Evolutionary conservation across 2,113 vertebrate genomes (phyloP), one percentile per base, ranked within the genome.

Genomic region (Suricata suricatta): DNA sequence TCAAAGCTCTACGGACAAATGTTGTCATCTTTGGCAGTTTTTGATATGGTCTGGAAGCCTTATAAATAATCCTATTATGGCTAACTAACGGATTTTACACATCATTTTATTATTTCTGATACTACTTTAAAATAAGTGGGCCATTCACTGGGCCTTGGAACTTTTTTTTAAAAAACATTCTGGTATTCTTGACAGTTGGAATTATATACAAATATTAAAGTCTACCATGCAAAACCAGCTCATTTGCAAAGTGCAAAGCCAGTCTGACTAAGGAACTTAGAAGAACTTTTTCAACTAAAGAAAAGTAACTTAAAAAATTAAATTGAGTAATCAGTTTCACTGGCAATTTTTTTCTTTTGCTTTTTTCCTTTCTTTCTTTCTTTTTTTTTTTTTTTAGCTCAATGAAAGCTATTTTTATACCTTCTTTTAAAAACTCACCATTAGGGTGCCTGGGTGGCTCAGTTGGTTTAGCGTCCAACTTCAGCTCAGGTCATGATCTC

Each of bases 91-190:
- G 29, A 91, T 96, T 90, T 81, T 47, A 63, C 17, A 66, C 3
- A 29, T 44, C 44, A 85, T 93, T 93, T 90, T 80, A 85, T 88
- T 96, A 77, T 95, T 96, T 96, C 41, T 90, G 77, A 69, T 96
- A 66, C n/a, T 47, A 63, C 60, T 89, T 93, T 44, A 88, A 88
- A 96, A 74, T 89, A 63, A 96, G 38, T 60, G 71, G 64, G 52
- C 29, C 19, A 35, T 94, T 63, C 10, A 71, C n/a, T 88, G 50
- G 57, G 64, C 11, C 38, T 85, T 90, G 82, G 72, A 66, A 83
- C 44, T 79, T 72, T 80, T 63, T 12, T 52, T 69, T 47, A 69
- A 44, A 38, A 52, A 85, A 64, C 87, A 68, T 91, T 90, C 72
- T 3, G 11, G 7, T 87, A 21, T 97, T 95, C 97, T 97, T 96